Conservation (phyloP, 1,140 invertebrate genomes). For the Drosophila leontia region DNA sequence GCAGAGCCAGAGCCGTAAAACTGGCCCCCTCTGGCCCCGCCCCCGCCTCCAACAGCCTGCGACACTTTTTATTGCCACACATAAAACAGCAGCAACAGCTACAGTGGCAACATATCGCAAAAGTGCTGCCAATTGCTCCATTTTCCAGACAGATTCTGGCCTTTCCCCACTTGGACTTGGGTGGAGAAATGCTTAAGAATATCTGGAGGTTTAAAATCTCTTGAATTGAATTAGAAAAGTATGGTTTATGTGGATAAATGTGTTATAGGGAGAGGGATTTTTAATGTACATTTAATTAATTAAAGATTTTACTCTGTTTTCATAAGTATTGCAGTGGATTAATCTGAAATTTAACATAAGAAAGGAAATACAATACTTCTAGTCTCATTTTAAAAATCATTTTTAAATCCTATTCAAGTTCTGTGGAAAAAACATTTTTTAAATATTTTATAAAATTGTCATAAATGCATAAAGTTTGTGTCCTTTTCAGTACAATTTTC, state of each 20-base stretch:
- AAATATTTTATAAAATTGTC: neutral
- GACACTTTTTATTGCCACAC: conserved; percentile 77
- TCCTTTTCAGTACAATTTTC: neutral
- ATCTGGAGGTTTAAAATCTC: neutral
- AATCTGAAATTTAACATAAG: too few species aligned
- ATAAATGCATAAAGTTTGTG: neutral
- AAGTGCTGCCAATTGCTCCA: conserved; percentile 14
- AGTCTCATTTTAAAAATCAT: too few species aligned
- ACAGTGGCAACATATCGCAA: conserved; percentile 27
- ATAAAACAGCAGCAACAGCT: conserved; percentile 70
- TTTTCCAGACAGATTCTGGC: conserved; percentile 10
- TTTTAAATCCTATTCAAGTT: too few species aligned
- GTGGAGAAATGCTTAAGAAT: neutral
- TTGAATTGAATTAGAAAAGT: neutral
- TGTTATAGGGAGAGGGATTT: neutral
- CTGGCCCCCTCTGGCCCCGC: conserved; percentile 59
- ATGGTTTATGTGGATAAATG: neutral
- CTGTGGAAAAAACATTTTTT: too few species aligned
- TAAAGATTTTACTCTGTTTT: too few species aligned
- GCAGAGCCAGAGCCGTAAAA: conserved; percentile 56
- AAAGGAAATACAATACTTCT: too few species aligned
- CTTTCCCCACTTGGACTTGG: neutral
- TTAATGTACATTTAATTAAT: neutral
- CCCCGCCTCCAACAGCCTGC: conserved; percentile 42
- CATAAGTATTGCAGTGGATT: too few species aligned